phyloP scores from a whole-genome alignment of 2,888 invertebrate species.

The Cheilosia vulpina region DNA sequence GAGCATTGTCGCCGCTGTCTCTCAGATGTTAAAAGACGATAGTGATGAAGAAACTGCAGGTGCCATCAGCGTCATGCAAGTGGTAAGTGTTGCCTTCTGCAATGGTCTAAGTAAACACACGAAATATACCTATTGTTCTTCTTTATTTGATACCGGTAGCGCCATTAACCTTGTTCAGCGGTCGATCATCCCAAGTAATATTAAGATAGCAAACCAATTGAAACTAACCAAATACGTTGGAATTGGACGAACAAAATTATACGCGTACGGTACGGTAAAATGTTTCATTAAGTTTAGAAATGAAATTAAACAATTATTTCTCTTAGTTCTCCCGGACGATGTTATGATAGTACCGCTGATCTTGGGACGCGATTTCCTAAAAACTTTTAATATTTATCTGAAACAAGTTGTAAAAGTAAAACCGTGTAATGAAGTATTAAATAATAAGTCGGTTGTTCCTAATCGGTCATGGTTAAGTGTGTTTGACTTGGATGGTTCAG shows the following conservation, averaged over 20 bases:
- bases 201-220: background rate
- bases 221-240: constrained; percentile 17
- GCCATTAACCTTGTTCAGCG: constrained; percentile 1
- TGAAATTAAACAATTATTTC: constrained; percentile 12
- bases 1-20: constrained; percentile 17
- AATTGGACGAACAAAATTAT: constrained; percentile 1
- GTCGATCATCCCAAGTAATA: background rate
- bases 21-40: background rate
- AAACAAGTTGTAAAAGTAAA: background rate
- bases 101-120: background rate
- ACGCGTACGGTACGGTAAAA: constrained; percentile 42
- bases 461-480: too few species aligned
- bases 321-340: constrained; percentile 31
- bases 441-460: too few species aligned
- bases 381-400: background rate
- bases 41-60: constrained; percentile 6
- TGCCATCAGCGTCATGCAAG: constrained; percentile 16
- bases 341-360: constrained; percentile 37
- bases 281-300: constrained; percentile 13
- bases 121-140: background rate
- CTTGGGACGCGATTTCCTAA: constrained; percentile 28
- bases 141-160: constrained; percentile 22
- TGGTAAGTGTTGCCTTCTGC: constrained; percentile 21
- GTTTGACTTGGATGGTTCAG: too few species aligned
- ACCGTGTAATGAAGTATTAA: background rate